phyloP scores from a whole-genome alignment of 2,113 vertebrate species.

The Bothrops jararaca region DNA sequence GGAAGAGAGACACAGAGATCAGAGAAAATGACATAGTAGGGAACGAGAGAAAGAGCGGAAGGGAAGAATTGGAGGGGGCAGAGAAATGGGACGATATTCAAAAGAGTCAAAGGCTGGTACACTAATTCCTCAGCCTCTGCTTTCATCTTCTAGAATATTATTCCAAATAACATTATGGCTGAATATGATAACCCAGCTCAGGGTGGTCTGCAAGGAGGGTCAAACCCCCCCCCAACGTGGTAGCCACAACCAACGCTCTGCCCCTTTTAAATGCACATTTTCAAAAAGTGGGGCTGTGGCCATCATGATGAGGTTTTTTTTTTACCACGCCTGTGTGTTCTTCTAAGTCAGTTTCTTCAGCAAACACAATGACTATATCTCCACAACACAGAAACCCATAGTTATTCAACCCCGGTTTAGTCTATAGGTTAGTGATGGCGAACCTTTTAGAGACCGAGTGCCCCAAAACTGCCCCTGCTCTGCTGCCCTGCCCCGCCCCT shows the following conservation, averaged over 20 bases:
- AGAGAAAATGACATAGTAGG: neutral
- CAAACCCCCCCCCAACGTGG: too few species aligned
- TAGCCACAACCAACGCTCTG: neutral
- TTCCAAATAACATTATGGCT: neutral
- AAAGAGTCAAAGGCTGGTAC: neutral
- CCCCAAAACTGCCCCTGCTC: too few species aligned
- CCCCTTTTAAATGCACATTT: neutral
- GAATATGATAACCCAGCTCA: neutral
- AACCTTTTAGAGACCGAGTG: too few species aligned
- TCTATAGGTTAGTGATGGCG: too few species aligned
- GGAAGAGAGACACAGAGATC: neutral
- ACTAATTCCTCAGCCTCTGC: neutral
- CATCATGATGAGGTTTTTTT: neutral
- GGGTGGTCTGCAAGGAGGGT: neutral
- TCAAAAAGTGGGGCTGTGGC: neutral
- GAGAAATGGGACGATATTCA: neutral
- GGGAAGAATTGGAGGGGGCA: neutral
- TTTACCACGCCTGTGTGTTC: neutral
- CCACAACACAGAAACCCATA: neutral
- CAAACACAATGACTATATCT: neutral
- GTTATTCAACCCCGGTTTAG: neutral
- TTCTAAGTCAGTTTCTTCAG: neutral
- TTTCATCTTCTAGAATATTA: neutral
- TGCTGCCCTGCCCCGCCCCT: too few species aligned
- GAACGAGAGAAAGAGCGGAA: neutral